Base-by-base conservation (phyloP, 2,888 invertebrate species). In the Creontiades dilutus region DNA sequence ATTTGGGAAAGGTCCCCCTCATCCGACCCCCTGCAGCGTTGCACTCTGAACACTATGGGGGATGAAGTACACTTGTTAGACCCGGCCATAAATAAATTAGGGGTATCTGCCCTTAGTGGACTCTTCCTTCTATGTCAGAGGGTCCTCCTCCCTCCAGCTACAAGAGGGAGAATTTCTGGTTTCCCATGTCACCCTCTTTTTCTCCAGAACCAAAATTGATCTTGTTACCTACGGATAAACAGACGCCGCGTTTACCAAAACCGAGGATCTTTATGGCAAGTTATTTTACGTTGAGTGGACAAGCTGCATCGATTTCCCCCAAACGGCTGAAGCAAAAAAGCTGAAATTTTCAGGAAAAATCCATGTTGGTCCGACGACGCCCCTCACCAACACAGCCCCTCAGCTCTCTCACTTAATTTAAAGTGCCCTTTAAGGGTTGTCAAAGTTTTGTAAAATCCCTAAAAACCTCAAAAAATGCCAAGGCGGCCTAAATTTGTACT, bases 21-120 rank as follows among this genome's bases (percentile, higher is more conserved):
- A 0, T 27, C 68, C 68, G 9, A 12, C 68, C 68, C 68, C 68
- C 27, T 68, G 68, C 68, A 68, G 68, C 23, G 68, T 0, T 27
- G 68, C 27, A 68, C 27, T 68, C 68, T 68, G 23, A 9, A 68
- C 27, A 68, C 68, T 68, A 27, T 68, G 9, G 68, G 68, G 68
- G 68, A 68, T 68, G 68, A 68, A 68, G 68, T 27, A 68, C 68
- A 68, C 68, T 68, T 68, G 68, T 68, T 68, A 68, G 68, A 27
- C 68, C 23, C 68, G 0, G 68, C 68, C 68, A 68, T 68, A 68
- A 68, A 68, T 68, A 68, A 68, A 68, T 68, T 68, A 68, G 68
- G 68, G 23, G 68, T 68, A 68, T 68, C 68, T 68, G 68, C 68
- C 68, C 68, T 68, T 13, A 68, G 68, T 68, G 68, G 68, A 68